A percentile compares a stretch with the other conserved stretches of the same genome.
Evolutionary conservation across 2,888 invertebrate genomes (phyloP).

Genomic region (Zygogramma bicolorata): DNA sequence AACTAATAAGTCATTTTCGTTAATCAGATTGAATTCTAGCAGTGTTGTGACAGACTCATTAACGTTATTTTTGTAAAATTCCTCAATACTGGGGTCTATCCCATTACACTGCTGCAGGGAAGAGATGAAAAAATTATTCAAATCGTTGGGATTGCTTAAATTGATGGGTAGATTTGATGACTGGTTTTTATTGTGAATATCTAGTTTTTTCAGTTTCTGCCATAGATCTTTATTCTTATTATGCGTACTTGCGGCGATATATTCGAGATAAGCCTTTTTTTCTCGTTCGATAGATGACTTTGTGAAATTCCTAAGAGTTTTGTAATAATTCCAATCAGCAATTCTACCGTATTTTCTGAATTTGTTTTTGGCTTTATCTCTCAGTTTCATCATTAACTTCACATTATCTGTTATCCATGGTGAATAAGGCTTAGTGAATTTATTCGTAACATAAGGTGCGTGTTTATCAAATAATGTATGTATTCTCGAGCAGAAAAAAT

Average conservation of each 20-base stretch:
- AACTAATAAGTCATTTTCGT: too few relatives aligned
- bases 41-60: too few relatives aligned
- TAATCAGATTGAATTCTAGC: too few relatives aligned
- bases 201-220: not conserved
- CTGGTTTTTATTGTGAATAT: not conserved
- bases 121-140: too few relatives aligned
- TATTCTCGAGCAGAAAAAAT: not conserved
- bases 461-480: not conserved
- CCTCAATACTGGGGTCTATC: too few relatives aligned
- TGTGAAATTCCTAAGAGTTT: not conserved
- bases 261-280: not conserved
- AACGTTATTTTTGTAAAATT: too few relatives aligned
- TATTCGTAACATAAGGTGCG: not conserved
- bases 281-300: not conserved
- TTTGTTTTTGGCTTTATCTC: not conserved
- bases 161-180: not conserved
- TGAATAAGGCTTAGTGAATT: not conserved
- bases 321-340: not conserved
- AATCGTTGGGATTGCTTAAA: not conserved
- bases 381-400: not conserved
- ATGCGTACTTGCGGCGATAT: not conserved
- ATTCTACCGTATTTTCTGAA: not conserved
- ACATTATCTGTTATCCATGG: not conserved
- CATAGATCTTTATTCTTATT: not conserved
- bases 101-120: too few relatives aligned